Evolutionary conservation across 2,797 vertebrate genomes (phyloP), one percentile per base, ranked within the genome.

Genomic region (Pagetopsis macropterus): DNA sequence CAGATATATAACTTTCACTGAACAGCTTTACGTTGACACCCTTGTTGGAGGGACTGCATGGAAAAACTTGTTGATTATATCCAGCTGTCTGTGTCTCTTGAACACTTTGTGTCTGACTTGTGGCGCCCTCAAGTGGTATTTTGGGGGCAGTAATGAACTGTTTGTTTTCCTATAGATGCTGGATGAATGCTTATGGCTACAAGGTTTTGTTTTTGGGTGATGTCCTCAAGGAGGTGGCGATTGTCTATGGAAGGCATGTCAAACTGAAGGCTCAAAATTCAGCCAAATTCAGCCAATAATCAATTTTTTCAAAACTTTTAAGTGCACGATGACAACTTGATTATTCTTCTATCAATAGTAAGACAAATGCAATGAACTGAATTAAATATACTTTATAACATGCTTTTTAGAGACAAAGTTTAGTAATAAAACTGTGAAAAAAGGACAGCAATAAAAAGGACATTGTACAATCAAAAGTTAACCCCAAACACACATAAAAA

Each of bases 11-110:
- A 37, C 33, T 37, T 9, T 9, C 33, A 37, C 33, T 9, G 33
- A 37, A 1, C 33, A 37, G 0, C 33, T 37, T 82, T n/a, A 81
- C 2, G 58, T 72, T 60, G 27, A 64, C 10, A 77, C 51, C 72
- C 41, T 74, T 0, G 80, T 10, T 55, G 83, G 83, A 74, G 80
- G 77, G 3, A 73, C 65, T 16, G 76, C 69, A 5, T 81, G 81
- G 40, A 72, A 19, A 14, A 84, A 55, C 9, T 1, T 50, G 41
- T n/a, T 76, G 16, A 78, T 52, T 15, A 68, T 51, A 58, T 68
- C 50, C 4, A 37, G 19, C 5, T 9, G 59, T 59, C 41, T 76
- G 23, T 10, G 17, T 17, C 3, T 63, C 70, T 54, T 56, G 72
- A n/a, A 31, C 70, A 21, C 11, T 37, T 27, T 48, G 48, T 10